Conservation (phyloP, 2,888 invertebrate species). For the Zele albiditarsus region DNA sequence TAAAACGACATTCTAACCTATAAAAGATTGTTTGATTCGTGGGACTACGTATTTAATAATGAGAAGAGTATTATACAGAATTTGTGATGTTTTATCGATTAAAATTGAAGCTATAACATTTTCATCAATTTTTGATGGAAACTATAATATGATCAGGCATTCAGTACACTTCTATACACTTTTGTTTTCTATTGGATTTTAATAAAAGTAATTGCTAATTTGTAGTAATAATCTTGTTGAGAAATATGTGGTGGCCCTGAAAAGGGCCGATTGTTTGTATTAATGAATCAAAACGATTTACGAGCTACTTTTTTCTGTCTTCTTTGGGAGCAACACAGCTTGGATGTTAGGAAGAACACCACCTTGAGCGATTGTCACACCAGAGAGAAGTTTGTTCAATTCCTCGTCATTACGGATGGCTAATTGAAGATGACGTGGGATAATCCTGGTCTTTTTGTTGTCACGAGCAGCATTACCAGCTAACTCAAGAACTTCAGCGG, state of each 20-base stretch:
- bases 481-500: constrained; percentile 81
- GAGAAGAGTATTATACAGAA: no score
- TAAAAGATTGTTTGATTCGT: no score
- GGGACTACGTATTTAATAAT: no score
- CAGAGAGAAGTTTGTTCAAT: constrained; percentile 82
- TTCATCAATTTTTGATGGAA: no score
- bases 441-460: constrained; percentile 80
- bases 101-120: no score
- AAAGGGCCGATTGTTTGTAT: constrained; percentile 51
- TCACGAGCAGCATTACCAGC: constrained; percentile 81
- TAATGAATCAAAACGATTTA: constrained; percentile 28
- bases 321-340: constrained; percentile 83
- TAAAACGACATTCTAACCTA: no score
- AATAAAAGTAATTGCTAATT: no score
- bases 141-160: no score
- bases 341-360: constrained; percentile 88
- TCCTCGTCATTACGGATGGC: constrained; percentile 89
- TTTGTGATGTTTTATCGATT: no score
- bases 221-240: no score
- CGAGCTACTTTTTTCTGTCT: constrained; percentile 73
- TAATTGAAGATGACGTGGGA: constrained; percentile 84
- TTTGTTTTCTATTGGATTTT: no score
- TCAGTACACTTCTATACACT: no score
- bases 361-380: constrained; percentile 87
- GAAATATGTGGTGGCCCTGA: constrained; percentile 50